These are phyloP conservation scores for Hololepta plana DNA, from an alignment of 2,888 invertebrate species.

Conservation along the genomic window DNA sequence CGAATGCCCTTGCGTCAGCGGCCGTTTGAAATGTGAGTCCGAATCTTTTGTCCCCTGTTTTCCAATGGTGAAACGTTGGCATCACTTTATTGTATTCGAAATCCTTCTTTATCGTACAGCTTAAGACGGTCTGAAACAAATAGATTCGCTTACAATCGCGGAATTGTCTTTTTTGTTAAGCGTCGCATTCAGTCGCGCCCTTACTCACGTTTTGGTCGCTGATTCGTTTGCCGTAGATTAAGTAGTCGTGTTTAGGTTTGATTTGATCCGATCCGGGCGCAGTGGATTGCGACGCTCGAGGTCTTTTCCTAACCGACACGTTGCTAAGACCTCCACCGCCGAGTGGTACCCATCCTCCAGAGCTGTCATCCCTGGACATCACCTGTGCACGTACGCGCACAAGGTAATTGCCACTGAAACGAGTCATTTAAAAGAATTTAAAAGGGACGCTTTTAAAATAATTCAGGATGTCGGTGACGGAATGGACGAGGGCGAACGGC, in stretches of 20 bases:
- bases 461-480: too few species aligned
- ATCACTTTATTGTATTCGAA: slow-evolving; percentile 95
- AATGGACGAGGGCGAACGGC: too few species aligned
- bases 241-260: slow-evolving; percentile 67
- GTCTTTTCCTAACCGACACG: slow-evolving; percentile 73
- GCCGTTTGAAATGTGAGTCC: slow-evolving; percentile 93
- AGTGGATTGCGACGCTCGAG: slow-evolving; percentile 22
- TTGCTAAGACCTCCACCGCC: slow-evolving; percentile 88
- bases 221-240: slow-evolving; percentile 83
- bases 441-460: too few species aligned
- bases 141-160: slow-evolving; percentile 7
- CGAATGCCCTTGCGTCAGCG: slow-evolving; percentile 86
- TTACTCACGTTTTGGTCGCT: slow-evolving; percentile 74
- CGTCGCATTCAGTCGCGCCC: too few species aligned
- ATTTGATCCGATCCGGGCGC: slow-evolving; percentile 21
- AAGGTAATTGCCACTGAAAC: slow-evolving; percentile 68
- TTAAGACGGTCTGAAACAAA: slow-evolving; percentile 61
- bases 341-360: slow-evolving; percentile 89
- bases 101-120: slow-evolving; percentile 89
- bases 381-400: slow-evolving; percentile 97
- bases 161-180: too few species aligned
- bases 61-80: slow-evolving; percentile 98
- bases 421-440: slow-evolving; percentile 10
- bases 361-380: slow-evolving; percentile 95
- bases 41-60: slow-evolving; percentile 85